These are phyloP conservation scores for Neelides sp. DNA, from an alignment of 1,140 invertebrate species.

Conservation along the genomic window DNA sequence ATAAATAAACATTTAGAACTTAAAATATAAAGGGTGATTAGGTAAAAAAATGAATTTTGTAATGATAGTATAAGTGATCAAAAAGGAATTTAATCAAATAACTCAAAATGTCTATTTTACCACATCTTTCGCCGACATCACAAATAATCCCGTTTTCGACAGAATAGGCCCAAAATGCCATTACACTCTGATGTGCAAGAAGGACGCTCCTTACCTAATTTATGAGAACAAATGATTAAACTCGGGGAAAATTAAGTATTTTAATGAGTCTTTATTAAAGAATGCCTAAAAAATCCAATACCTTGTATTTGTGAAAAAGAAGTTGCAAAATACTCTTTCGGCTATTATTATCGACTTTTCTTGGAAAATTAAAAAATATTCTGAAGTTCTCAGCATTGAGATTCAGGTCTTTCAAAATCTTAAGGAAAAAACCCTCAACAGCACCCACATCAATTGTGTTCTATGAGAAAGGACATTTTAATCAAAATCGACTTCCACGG, in stretches of 20 bases:
- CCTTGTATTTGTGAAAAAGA: conserved; percentile 24
- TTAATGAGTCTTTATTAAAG: background rate
- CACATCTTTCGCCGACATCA: conserved; percentile 49
- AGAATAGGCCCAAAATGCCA: conserved; percentile 49
- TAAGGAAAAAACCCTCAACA: conserved; percentile 38
- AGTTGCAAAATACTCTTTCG: conserved; percentile 23
- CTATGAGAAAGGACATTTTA: conserved; percentile 30
- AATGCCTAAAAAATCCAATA: background rate
- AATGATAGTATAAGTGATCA: too few relatives aligned
- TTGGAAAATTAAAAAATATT: conserved; percentile 39
- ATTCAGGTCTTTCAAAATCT: conserved; percentile 40
- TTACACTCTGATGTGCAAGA: conserved; percentile 47
- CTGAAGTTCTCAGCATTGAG: conserved; percentile 38
- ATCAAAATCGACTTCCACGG: too few relatives aligned
- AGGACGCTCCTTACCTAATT: conserved; percentile 36
- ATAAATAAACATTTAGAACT: too few relatives aligned
- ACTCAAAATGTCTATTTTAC: too few relatives aligned
- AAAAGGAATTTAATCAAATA: too few relatives aligned
- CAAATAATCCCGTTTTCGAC: conserved; percentile 50
- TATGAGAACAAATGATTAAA: conserved; percentile 1
- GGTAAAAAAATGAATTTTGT: background rate
- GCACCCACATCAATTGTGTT: conserved; percentile 37
- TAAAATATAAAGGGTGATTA: too few relatives aligned
- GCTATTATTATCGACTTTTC: conserved; percentile 34
- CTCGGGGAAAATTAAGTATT: background rate